Percentiles rank a stretch among this genome's conserved stretches.
phyloP scores from a whole-genome alignment of 2,888 invertebrate genomes.

The Eudemis profundana region DNA sequence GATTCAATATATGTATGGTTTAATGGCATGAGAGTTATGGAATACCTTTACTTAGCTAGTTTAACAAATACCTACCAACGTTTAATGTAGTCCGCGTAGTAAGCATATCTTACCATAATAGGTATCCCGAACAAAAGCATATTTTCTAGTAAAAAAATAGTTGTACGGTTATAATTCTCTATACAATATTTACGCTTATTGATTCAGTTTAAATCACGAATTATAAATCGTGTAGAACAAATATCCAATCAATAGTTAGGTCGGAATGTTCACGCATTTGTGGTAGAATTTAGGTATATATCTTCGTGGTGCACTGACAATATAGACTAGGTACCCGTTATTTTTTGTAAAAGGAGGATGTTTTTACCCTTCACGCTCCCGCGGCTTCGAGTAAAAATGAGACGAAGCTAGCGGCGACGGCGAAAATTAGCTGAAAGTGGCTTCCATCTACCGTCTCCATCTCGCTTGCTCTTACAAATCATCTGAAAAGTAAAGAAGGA shows the following conservation, averaged over 20 bases:
- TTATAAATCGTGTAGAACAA: too few species aligned
- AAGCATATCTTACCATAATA: too few species aligned
- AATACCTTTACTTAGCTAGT: too few species aligned
- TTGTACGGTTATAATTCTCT: too few species aligned
- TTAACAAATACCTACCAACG: too few species aligned
- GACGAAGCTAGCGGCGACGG: constrained; percentile 68
- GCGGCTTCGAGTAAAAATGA: constrained; percentile 62
- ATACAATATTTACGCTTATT: too few species aligned
- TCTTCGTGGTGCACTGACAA: background rate
- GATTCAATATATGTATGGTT: too few species aligned
- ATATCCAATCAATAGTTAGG: background rate
- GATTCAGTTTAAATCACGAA: too few species aligned
- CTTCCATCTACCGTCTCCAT: constrained; percentile 64
- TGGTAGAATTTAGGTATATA: background rate
- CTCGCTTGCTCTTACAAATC: constrained; percentile 57
- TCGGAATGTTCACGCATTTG: background rate
- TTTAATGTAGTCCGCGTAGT: too few species aligned
- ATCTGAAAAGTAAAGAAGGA: constrained; percentile 58
- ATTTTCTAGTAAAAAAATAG: too few species aligned
- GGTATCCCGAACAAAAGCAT: too few species aligned
- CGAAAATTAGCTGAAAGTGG: constrained; percentile 82
- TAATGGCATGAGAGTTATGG: too few species aligned
- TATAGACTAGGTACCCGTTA: background rate
- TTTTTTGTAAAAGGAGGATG: constrained; percentile 16
- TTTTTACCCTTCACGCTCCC: constrained; percentile 20